Base-by-base conservation (phyloP, 2,113 vertebrate species). In the Centropus bengalensis region DNA sequence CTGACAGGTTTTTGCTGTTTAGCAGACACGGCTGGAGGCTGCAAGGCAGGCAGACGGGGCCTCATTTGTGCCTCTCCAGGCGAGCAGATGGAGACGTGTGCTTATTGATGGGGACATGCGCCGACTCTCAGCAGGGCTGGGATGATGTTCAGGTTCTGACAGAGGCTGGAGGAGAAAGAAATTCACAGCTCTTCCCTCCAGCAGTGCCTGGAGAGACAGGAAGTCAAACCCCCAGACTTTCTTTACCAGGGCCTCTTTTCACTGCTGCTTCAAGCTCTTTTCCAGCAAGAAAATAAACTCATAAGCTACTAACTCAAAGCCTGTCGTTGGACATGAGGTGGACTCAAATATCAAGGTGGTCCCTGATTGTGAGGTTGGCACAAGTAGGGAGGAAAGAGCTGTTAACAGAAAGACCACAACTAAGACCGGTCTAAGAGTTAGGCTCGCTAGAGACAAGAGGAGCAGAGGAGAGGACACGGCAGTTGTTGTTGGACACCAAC, bases 1-100 rank as follows among this genome's bases (percentile, higher is more conserved):
- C 74, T 69, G 68, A 67, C 60, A 51, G 47, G 71, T 84, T 69
- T 76, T 24, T 23, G 77, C 56, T 58, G 59, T 56, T 75, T 14
- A 70, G 62, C 62, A 89, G 79, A 54, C 79, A 71, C 83, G 85
- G 92, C 75, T 90, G 79, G 80, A 83, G 80, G 33, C 32, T 33
- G 44, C 55, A 56, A 44, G 60, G 81, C 69, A 77, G 88, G 77
- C 64, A 94, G 70, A 78, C 64, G 75, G 67, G 64, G 44, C 69
- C 87, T 82, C 49, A 69, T 90, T 85, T 85, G 83, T 83, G n/a
- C 74, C 75, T 91, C 79, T 71, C 59, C 74, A 81, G n/a, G 69
- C 63, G 45, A 81, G 51, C 3, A 3, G 66, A 76, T 2, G 54
- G 30, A 67, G 67, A 64, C 51, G 33, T 82, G 70, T 64, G 30